Conservation (phyloP, 2,888 invertebrate genomes). For the Phyllotreta striolata region DNA sequence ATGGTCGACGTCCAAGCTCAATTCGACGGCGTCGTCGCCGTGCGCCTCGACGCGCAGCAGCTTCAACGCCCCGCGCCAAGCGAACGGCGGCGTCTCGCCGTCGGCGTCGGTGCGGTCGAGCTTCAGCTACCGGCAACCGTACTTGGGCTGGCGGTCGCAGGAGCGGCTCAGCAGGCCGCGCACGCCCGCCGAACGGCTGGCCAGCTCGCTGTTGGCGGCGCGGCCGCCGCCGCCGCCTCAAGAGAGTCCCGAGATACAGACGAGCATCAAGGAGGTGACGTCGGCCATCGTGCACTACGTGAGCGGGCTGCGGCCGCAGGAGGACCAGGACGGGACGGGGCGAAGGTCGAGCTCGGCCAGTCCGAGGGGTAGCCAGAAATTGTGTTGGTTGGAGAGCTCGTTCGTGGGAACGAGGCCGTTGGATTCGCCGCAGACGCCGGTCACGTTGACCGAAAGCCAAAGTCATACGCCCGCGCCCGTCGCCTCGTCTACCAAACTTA, state of each 20-base stretch:
- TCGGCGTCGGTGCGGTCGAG: conserved; percentile 76
- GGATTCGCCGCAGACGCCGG: conserved; percentile 85
- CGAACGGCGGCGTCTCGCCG: conserved; percentile 70
- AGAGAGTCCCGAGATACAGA: conserved; percentile 73
- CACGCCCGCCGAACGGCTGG: conserved; percentile 85
- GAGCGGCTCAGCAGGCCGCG: conserved; percentile 81
- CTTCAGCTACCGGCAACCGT: conserved; percentile 86
- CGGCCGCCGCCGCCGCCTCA: conserved; percentile 50
- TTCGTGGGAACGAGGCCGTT: conserved; percentile 87
- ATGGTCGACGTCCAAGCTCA: conserved; percentile 79
- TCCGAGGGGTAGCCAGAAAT: conserved; percentile 72
- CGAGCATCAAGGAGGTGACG: conserved; percentile 91
- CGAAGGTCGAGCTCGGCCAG: conserved; percentile 55
- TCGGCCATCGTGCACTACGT: conserved; percentile 94
- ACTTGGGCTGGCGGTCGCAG: conserved; percentile 88
- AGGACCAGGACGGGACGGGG: conserved; percentile 56
- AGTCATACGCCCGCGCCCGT: conserved; percentile 54
- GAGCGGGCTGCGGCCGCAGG: conserved; percentile 72
- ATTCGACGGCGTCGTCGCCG: conserved; percentile 77
- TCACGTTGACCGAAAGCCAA: conserved; percentile 57
- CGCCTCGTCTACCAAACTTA: conserved; percentile 62
- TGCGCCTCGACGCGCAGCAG: conserved; percentile 78
- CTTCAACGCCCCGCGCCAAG: conserved; percentile 69
- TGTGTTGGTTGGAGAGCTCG: conserved; percentile 93
- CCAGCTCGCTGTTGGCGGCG: conserved; percentile 70